Evolutionary conservation across 2,113 vertebrate species (phyloP).

Genomic region (Corapipo altera): DNA sequence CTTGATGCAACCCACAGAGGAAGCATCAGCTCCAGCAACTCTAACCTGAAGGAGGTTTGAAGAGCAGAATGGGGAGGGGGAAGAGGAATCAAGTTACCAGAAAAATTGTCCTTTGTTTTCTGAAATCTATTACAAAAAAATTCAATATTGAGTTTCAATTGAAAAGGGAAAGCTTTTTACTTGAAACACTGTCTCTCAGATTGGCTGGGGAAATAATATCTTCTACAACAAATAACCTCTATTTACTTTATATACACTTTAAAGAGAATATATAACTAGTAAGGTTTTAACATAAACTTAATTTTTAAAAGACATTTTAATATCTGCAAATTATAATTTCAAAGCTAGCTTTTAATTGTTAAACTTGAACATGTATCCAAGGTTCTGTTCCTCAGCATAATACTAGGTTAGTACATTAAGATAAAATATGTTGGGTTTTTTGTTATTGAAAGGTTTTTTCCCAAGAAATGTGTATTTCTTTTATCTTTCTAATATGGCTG

Average conservation of each 20-base stretch:
- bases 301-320: background rate
- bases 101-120: background rate
- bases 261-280: background rate
- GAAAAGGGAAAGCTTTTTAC: background rate
- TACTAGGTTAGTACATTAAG: background rate
- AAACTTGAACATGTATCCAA: background rate
- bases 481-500: background rate
- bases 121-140: background rate
- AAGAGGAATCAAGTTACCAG: background rate
- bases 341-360: background rate
- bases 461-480: background rate
- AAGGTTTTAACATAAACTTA: background rate
- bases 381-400: background rate
- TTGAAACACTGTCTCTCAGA: background rate
- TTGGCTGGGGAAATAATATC: background rate
- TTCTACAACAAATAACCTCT: background rate
- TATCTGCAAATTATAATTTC: background rate
- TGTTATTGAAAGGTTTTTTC: background rate
- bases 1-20: background rate
- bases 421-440: background rate
- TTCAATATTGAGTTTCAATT: background rate
- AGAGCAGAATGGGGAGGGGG: accelerated
- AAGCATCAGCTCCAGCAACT: background rate
- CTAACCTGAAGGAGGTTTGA: background rate
- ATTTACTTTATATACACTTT: background rate